phyloP scores from a whole-genome alignment of 1,140 invertebrate genomes.

The Mercenaria mercenaria region DNA sequence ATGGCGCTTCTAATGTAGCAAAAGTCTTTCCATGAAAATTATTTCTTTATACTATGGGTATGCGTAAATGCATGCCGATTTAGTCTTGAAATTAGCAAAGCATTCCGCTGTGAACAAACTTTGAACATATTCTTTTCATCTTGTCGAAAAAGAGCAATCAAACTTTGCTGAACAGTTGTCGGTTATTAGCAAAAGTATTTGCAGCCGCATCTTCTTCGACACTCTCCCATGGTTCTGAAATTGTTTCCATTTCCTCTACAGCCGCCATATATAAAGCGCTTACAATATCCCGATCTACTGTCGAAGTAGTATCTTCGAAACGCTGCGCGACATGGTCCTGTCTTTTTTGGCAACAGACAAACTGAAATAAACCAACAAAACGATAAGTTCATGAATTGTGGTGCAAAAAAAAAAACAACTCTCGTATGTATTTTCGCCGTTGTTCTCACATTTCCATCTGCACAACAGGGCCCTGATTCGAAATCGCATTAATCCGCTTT shows the following conservation, averaged over 20 bases:
- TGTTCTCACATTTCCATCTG: too few relatives aligned
- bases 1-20: too few relatives aligned
- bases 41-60: too few relatives aligned
- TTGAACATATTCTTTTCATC: neutral
- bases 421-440: too few relatives aligned
- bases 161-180: neutral
- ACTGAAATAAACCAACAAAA: neutral
- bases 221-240: neutral
- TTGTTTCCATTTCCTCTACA: constrained; percentile 4
- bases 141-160: neutral
- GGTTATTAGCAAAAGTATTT: too few relatives aligned
- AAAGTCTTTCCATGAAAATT: too few relatives aligned
- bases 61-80: neutral
- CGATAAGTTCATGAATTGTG: neutral
- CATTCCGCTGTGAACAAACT: constrained; percentile 15
- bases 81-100: neutral
- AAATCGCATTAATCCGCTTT: too few relatives aligned
- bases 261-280: neutral
- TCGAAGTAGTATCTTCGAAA: neutral
- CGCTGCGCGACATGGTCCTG: neutral
- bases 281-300: neutral
- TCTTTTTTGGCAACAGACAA: neutral
- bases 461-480: too few relatives aligned
- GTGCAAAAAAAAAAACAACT: neutral
- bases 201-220: neutral